Evolutionary conservation across 2,113 vertebrate genomes (phyloP), one percentile per base, ranked within the genome.

Genomic region (Leucoraja erinaceus): DNA sequence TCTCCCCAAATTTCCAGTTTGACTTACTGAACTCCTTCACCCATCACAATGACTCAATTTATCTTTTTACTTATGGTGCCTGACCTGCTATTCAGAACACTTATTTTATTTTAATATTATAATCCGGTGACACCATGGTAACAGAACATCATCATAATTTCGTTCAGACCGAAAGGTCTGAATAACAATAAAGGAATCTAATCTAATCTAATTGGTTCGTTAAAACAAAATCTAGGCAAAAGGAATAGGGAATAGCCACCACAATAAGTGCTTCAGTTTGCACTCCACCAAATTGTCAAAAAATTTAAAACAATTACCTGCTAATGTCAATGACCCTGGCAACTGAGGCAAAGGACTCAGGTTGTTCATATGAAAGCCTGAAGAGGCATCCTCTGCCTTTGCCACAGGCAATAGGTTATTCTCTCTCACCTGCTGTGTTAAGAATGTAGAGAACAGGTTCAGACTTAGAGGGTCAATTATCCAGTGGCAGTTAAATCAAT

Each of bases 271-370:
- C 56, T 93, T 33, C 10, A 11, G 0, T 25, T 92, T 14, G 12
- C 91, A 92, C 54, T 75, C 54, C 90, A 74, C 47, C 25, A 11
- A 16, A 7, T 54, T 10, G 68, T 4, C 0, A 14, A 28, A 20
- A 54, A 74, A 83, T 93, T 31, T 77, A 93, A 93, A 0, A 8
- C 68, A 14, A 93, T 9, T 95, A 95, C 95, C 95, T 95, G 95
- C 93, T 28, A 95, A 94, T 93, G 94, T 16, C 2, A 94, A 95
- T 79, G 95, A 94, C 38, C 94, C 94, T 93, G 94, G 95, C 31
- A 93, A 95, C 0, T 76, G 94, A 94, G 94, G 93, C 77, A 95
- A 95, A 93, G 94, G 94, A 93, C 94, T 94, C 92, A 94, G 94
- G 93, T 93, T 94, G 0, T 0, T 75, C 0, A 84, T 31, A 54